Evolutionary conservation across 2,797 vertebrate genomes (phyloP).

Genomic region (Aldrovandia affinis): DNA sequence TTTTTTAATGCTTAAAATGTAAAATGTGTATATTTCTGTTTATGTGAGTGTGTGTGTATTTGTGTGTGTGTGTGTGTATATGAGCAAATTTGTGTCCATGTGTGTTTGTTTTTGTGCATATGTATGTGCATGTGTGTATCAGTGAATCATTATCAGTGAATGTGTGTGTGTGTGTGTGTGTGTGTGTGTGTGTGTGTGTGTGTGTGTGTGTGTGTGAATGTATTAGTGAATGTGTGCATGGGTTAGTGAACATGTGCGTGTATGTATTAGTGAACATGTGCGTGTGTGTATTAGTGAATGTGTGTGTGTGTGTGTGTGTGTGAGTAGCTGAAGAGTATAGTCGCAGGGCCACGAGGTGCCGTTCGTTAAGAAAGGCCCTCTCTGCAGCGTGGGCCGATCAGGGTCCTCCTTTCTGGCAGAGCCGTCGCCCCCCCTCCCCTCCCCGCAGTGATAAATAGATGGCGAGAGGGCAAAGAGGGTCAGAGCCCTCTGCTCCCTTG

Average conservation of each 20-base stretch:
- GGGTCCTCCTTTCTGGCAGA: background rate
- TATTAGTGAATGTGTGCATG: conserved; percentile 15
- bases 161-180: background rate
- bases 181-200: background rate
- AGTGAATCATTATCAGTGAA: background rate
- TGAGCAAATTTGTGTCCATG: conserved; percentile 40
- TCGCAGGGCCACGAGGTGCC: too few relatives aligned
- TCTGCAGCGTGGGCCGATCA: background rate
- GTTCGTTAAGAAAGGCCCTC: background rate
- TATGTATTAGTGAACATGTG: conserved; percentile 8
- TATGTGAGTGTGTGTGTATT: background rate
- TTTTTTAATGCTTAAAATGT: background rate
- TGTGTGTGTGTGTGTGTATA: background rate
- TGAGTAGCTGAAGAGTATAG: background rate
- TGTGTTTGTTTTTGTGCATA: conserved; percentile 33
- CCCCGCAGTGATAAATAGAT: background rate
- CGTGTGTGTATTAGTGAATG: conserved; percentile 9
- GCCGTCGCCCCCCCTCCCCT: background rate
- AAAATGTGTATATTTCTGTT: background rate
- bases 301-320: conserved; percentile 36
- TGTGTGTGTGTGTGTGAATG: background rate
- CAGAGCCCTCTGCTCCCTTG: background rate
- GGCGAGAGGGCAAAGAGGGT: background rate
- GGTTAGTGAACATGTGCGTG: background rate
- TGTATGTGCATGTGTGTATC: conserved; percentile 34